Conservation (phyloP, 2,888 invertebrate genomes). For the Norana najaformis region DNA sequence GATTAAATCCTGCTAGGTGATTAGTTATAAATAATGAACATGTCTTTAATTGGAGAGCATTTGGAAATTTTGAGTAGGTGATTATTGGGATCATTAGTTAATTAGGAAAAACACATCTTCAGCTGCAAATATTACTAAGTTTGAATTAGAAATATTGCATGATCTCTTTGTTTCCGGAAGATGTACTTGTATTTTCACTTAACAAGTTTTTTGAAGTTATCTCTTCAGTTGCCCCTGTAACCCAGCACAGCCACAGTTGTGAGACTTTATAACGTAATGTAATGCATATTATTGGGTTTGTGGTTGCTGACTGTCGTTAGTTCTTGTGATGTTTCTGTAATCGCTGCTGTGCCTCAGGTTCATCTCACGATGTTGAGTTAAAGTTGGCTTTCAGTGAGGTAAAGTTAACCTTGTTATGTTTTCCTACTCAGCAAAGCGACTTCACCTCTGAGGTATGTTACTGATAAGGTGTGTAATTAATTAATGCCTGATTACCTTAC, state of each 20-base stretch:
- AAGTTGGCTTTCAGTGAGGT: background rate
- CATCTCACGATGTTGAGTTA: background rate
- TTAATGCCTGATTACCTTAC: too few species aligned
- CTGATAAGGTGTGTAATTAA: background rate
- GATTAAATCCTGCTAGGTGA: too few species aligned
- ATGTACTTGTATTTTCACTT: background rate
- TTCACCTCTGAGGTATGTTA: background rate
- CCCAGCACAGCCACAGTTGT: background rate
- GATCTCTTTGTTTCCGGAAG: background rate
- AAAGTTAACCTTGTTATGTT: background rate
- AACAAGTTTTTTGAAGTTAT: background rate
- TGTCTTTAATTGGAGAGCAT: too few species aligned
- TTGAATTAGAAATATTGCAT: background rate
- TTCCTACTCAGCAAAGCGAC: too few species aligned
- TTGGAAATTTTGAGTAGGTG: background rate
- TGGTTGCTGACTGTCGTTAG: background rate
- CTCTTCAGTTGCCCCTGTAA: background rate
- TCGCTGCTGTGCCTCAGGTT: background rate
- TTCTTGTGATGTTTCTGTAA: background rate
- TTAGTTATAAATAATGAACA: too few species aligned
- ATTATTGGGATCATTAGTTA: background rate
- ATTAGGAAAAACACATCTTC: constrained; percentile 4
- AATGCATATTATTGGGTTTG: background rate
- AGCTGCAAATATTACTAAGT: background rate
- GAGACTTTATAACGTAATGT: background rate